A percentile compares a stretch with the other conserved stretches of the same genome.
Evolutionary conservation across 2,888 invertebrate species (phyloP).

Genomic region (Lasioglossum villosulum): DNA sequence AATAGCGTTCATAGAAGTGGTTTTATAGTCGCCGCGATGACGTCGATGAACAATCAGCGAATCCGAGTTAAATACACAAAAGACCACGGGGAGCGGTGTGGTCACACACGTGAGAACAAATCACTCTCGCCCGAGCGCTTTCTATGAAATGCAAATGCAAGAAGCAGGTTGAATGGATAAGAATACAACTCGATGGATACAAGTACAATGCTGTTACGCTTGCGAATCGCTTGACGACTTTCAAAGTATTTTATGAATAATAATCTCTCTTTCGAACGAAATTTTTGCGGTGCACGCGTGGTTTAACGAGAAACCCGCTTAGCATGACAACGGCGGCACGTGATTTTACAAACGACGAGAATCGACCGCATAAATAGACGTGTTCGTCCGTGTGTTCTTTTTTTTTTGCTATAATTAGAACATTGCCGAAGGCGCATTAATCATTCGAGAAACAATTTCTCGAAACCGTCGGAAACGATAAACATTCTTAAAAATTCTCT

Average conservation of each 20-base stretch:
- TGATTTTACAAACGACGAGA: constrained; percentile 58
- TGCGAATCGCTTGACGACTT: constrained; percentile 27
- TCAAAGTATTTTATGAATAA: constrained; percentile 38
- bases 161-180: constrained; percentile 23
- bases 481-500: background rate
- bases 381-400: constrained; percentile 27
- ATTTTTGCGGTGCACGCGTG: constrained; percentile 6
- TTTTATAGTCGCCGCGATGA: background rate
- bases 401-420: constrained; percentile 23
- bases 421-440: constrained; percentile 15
- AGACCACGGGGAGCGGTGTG: background rate
- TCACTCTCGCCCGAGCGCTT: constrained; percentile 26
- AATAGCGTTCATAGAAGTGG: background rate
- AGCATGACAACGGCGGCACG: constrained; percentile 45
- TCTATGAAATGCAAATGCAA: constrained; percentile 30
- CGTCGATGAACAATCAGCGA: background rate
- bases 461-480: background rate
- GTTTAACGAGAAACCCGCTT: constrained; percentile 20
- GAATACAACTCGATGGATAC: constrained; percentile 13
- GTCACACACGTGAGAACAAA: constrained; percentile 3
- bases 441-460: background rate
- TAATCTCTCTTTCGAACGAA: constrained; percentile 19
- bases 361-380: constrained; percentile 60
- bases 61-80: background rate
- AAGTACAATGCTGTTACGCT: constrained; percentile 14